Conservation (phyloP, 2,113 vertebrate genomes). For the Rhineura floridana region DNA sequence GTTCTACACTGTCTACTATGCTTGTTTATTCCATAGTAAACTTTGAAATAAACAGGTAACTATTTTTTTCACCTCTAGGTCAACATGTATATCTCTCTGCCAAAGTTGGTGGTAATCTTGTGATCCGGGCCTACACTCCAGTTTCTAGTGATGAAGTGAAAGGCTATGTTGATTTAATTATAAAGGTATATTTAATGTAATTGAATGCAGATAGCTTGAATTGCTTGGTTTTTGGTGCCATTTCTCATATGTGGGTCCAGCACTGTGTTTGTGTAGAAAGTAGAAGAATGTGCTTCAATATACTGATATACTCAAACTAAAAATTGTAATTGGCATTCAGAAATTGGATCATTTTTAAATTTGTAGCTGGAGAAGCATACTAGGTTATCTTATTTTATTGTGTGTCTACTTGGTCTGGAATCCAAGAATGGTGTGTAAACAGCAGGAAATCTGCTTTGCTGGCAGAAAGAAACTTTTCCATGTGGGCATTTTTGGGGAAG, state of each 20-base stretch:
- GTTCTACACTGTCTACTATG: neutral
- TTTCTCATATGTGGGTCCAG: neutral
- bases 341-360: neutral
- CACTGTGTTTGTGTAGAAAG: neutral
- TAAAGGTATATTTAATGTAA: constrained; percentile 81
- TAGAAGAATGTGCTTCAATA: neutral
- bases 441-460: neutral
- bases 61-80: constrained; percentile 74
- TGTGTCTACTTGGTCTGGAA: neutral
- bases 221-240: neutral
- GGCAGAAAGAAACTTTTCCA: too few relatives aligned
- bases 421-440: neutral
- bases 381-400: neutral
- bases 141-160: constrained; percentile 89
- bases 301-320: neutral
- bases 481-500: too few relatives aligned
- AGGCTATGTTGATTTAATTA: constrained; percentile 88
- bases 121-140: constrained; percentile 90
- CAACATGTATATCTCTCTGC: constrained; percentile 92
- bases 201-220: neutral
- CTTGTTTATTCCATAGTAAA: neutral
- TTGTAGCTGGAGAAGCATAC: neutral
- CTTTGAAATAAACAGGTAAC: neutral
- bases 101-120: constrained; percentile 82
- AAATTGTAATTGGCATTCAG: neutral